phyloP scores from a whole-genome alignment of 2,113 vertebrate species.

The Alligator sinensis region DNA sequence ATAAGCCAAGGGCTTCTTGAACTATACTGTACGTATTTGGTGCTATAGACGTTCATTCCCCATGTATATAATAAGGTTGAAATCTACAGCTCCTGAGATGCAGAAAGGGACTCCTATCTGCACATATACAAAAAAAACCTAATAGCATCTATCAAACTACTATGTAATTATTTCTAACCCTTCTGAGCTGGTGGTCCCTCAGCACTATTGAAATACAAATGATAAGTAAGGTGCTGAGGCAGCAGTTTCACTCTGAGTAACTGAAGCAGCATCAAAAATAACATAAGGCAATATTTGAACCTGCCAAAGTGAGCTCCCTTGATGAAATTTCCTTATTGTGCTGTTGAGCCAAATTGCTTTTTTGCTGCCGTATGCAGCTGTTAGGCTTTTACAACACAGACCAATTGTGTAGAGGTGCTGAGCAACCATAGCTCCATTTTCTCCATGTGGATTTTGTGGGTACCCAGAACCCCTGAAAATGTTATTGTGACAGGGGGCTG shows the following conservation, averaged over 20 bases:
- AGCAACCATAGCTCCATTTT: not conserved
- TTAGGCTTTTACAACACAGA: not conserved
- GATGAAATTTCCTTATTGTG: not conserved
- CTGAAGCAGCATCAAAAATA: not conserved
- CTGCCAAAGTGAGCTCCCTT: not conserved
- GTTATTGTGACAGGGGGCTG: not conserved
- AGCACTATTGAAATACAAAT: not conserved
- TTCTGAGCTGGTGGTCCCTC: not conserved
- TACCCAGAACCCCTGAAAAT: not conserved
- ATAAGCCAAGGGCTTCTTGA: rapidly evolving
- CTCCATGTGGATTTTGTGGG: not conserved
- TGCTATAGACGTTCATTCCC: not conserved
- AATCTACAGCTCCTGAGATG: not conserved
- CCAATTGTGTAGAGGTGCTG: not conserved
- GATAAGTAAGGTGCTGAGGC: not conserved
- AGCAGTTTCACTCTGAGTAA: not conserved
- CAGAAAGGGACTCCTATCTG: not conserved
- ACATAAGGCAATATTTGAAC: not conserved
- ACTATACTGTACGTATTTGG: not conserved
- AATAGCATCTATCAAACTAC: not conserved
- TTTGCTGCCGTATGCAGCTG: not conserved
- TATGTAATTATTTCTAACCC: not conserved
- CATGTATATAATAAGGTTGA: not conserved
- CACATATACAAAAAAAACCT: not conserved
- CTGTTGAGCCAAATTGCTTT: not conserved